Conservation (phyloP, 1,140 invertebrate genomes). For the Caerostris darwini region DNA sequence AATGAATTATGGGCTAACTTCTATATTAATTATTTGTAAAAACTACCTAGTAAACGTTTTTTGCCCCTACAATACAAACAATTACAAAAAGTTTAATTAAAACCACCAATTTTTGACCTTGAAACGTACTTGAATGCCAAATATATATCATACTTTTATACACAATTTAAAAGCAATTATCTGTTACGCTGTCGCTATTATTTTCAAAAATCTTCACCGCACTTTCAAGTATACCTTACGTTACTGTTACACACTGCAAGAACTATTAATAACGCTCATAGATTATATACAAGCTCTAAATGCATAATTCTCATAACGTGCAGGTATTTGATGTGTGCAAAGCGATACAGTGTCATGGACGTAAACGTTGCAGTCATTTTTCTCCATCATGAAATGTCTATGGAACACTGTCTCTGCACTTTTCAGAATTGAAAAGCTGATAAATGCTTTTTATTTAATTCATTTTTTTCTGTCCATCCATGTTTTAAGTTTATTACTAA, state of each 20-base stretch:
- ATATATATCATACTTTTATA: neutral
- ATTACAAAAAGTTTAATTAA: constrained; percentile 24
- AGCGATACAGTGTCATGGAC: constrained; percentile 48
- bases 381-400: neutral
- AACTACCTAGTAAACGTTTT: neutral
- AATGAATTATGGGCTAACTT: neutral
- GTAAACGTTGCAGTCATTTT: constrained; percentile 1
- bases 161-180: constrained; percentile 16
- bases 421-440: neutral
- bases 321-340: neutral
- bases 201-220: neutral
- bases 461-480: neutral
- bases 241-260: neutral
- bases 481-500: neutral
- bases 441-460: neutral
- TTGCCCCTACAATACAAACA: neutral
- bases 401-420: constrained; percentile 24
- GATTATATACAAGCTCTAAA: constrained; percentile 41
- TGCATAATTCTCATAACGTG: constrained; percentile 10
- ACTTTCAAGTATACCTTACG: neutral
- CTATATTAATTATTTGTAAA: neutral
- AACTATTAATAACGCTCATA: neutral
- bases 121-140: neutral
- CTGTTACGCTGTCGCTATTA: neutral
- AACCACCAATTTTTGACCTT: neutral